Base-by-base conservation (phyloP, 1,140 invertebrate genomes). In the Calephelis nemesis region DNA sequence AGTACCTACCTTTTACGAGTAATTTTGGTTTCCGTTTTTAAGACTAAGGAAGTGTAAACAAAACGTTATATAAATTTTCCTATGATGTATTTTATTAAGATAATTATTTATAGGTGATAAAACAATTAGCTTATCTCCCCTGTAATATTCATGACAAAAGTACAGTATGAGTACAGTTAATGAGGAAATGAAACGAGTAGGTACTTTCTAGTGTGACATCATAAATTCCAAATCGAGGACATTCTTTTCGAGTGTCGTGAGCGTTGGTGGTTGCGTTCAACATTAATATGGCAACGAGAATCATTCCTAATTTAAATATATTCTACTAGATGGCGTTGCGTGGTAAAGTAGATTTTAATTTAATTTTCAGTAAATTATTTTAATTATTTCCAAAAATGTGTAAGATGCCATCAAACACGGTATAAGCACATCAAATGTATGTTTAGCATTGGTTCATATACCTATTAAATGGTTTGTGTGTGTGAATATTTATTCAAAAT, bases 221-320 rank as follows among this genome's bases (percentile, higher is more conserved):
- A 58, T 58, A 39, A 58, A 58, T 58, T 58, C 30, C 54, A 58
- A 58, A 58, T 58, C 40, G 54, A 12, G 54, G 54, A 58, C 54
- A 58, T 58, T 58, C 54, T 30, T 58, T 39, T 58, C 30, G 10
- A 7, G 10, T 58, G 10, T 39, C 54, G 54, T 39, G 6, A 7
- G 54, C 12, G 9, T 39, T 58, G 19, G 54, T 58, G 54, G 54
- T 58, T 39, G 54, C 6, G 54, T 58, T 10, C 30, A 10, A 40
- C 30, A 60, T 60, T 12, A 60, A 11, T 60, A 39, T 10, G 19
- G 11, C 7, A 11, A 60, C 30, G 5, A 60, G 11, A 60, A 12
- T 19, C 54, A 10, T 40, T 12, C 3, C 11, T 58, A 7, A 19
- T 58, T 58, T 39, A 12, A 39, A 58, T 19, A 3, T 60, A 10